Evolutionary conservation across 2,797 vertebrate species (phyloP).

Genomic region (Corythornis leucogaster): DNA sequence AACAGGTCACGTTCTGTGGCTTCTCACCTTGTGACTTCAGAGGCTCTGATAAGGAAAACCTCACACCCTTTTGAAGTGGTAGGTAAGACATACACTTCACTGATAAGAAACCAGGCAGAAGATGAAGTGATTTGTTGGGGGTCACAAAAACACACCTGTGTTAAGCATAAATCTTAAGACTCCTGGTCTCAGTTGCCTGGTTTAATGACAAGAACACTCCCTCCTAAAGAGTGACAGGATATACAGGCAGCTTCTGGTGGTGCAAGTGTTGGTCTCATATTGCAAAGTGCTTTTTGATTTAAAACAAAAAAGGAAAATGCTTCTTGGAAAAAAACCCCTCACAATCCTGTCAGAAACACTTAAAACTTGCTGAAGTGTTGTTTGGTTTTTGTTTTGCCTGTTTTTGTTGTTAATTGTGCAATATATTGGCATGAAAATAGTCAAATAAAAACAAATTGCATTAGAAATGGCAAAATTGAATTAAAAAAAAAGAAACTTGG

Average conservation of each 20-base stretch:
- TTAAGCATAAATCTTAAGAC: background rate
- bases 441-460: background rate
- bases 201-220: background rate
- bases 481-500: background rate
- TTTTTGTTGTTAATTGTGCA: background rate
- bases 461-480: background rate
- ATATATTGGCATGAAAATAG: slow-evolving; percentile 16
- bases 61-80: slow-evolving; percentile 39
- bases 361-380: background rate
- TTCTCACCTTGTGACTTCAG: slow-evolving; percentile 13
- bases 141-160: background rate
- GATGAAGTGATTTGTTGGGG: slow-evolving; percentile 17
- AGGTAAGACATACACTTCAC: slow-evolving; percentile 2
- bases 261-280: background rate
- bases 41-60: slow-evolving; percentile 3
- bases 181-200: background rate
- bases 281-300: slow-evolving; percentile 16
- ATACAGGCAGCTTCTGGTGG: background rate
- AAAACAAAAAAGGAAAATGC: background rate
- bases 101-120: slow-evolving; percentile 35
- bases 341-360: background rate
- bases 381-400: background rate
- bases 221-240: background rate
- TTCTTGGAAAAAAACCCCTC: background rate
- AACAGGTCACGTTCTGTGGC: background rate